phyloP scores from a whole-genome alignment of 2,113 vertebrate genomes.

The Carettochelys insculpta region DNA sequence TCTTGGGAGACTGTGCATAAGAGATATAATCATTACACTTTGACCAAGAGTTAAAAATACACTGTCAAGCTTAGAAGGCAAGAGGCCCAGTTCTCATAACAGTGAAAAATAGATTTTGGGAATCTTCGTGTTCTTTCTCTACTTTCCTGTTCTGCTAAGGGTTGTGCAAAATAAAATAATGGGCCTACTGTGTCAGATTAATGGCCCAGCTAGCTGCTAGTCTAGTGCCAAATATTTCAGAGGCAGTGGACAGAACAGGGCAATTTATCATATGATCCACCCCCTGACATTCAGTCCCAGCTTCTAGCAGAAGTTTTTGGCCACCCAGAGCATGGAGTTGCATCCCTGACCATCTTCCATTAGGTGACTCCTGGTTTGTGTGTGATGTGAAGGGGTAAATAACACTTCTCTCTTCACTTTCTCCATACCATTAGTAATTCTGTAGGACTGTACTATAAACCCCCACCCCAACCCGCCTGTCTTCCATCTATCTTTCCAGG shows the following conservation, averaged over 20 bases:
- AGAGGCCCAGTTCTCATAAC: neutral
- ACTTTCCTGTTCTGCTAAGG: neutral
- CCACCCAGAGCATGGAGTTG: neutral
- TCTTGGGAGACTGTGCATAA: neutral
- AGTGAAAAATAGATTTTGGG: neutral
- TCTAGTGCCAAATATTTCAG: neutral
- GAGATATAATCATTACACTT: neutral
- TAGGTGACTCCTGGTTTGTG: neutral
- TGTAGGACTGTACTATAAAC: too few relatives aligned
- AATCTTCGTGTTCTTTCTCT: neutral
- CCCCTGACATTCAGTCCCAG: neutral
- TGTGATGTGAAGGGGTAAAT: neutral
- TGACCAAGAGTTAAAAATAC: neutral
- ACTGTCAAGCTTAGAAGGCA: neutral
- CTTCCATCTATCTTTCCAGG: neutral
- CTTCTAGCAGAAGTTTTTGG: neutral
- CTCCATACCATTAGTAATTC: neutral
- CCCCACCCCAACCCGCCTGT: too few relatives aligned
- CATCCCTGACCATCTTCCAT: neutral
- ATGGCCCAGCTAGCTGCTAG: neutral
- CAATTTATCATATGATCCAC: neutral
- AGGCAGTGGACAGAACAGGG: neutral
- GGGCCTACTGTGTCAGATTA: neutral
- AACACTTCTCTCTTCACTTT: neutral
- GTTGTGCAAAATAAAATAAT: neutral